Evolutionary conservation across 2,888 invertebrate genomes (phyloP).

Genomic region (Masnerella sp.): DNA sequence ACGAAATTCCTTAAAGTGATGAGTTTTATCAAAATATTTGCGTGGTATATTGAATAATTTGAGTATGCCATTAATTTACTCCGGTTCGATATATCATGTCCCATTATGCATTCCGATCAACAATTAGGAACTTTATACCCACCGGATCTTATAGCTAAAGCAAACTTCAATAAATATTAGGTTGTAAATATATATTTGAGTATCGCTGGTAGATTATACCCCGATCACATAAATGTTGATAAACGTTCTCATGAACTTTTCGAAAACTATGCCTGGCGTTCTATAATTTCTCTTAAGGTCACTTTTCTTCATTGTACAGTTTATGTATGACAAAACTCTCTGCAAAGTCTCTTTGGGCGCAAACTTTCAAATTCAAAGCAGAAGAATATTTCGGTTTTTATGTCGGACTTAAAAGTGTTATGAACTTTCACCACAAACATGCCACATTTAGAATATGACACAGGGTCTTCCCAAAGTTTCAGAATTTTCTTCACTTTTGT

Average conservation of each 20-base stretch:
- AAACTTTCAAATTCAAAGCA: slow-evolving; percentile 51
- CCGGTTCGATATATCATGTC: neutral
- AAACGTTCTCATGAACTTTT: slow-evolving; percentile 25
- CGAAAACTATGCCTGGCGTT: slow-evolving; percentile 17
- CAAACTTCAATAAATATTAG: slow-evolving; percentile 7
- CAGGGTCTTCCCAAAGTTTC: slow-evolving; percentile 31
- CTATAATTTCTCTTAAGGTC: slow-evolving; percentile 39
- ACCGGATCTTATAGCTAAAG: slow-evolving; percentile 5
- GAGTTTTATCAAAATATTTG: too few species aligned
- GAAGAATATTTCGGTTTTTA: slow-evolving; percentile 45
- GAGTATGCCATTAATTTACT: neutral
- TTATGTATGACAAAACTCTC: slow-evolving; percentile 46
- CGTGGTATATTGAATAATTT: too few species aligned
- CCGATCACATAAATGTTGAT: slow-evolving; percentile 26
- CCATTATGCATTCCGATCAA: slow-evolving; percentile 13
- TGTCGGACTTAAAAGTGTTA: slow-evolving; percentile 44
- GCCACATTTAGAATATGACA: slow-evolving; percentile 52
- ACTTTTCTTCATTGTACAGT: slow-evolving; percentile 46
- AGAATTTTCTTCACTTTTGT: slow-evolving; percentile 31
- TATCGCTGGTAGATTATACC: slow-evolving; percentile 13
- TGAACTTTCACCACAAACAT: slow-evolving; percentile 58
- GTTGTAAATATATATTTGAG: slow-evolving; percentile 7
- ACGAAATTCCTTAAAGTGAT: too few species aligned
- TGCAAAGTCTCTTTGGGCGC: slow-evolving; percentile 31
- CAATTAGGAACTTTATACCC: slow-evolving; percentile 17